Evolutionary conservation across 2,888 invertebrate genomes (phyloP).

Genomic region (Drosophila paranaensis): DNA sequence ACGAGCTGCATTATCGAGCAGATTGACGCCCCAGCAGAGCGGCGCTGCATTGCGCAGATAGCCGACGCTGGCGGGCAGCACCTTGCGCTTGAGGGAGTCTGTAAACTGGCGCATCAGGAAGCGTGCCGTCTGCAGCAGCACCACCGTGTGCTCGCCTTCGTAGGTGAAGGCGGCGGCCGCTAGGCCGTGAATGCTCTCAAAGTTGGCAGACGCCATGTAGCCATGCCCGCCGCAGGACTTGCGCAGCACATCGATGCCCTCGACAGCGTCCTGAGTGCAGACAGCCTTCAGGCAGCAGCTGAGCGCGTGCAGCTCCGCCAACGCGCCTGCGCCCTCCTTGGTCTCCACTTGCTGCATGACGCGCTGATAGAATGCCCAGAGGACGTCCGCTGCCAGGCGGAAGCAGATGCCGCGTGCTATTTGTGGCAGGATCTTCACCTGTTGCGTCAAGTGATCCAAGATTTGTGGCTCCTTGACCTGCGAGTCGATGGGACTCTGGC

Average conservation of each 20-base stretch:
- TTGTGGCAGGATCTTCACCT: constrained; percentile 94
- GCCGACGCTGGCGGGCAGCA: constrained; percentile 88
- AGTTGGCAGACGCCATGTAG: constrained; percentile 93
- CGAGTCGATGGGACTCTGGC: constrained; percentile 93
- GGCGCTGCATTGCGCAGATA: constrained; percentile 86
- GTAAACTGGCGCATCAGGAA: constrained; percentile 92
- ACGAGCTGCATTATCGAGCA: constrained; percentile 78
- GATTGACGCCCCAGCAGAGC: constrained; percentile 55
- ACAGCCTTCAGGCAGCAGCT: constrained; percentile 96
- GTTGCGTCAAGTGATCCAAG: constrained; percentile 96
- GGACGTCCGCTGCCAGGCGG: constrained; percentile 89
- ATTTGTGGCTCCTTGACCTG: constrained; percentile 93
- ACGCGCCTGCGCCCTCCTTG: constrained; percentile 82
- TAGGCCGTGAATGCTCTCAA: constrained; percentile 92
- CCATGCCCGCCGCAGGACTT: constrained; percentile 98
- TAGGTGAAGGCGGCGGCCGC: constrained; percentile 95
- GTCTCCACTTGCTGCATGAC: constrained; percentile 91
- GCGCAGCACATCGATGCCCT: constrained; percentile 93
- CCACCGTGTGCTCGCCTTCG: constrained; percentile 98
- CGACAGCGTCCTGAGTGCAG: constrained; percentile 89
- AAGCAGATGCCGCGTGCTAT: constrained; percentile 93
- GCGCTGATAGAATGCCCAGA: constrained; percentile 93
- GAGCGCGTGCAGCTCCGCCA: constrained; percentile 94
- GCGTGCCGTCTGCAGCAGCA: constrained; percentile 94
- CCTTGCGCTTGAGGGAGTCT: constrained; percentile 86